Percentiles rank a stretch among this genome's conserved stretches.
phyloP scores from a whole-genome alignment of 2,113 vertebrate species.

The Salvator merianae region DNA sequence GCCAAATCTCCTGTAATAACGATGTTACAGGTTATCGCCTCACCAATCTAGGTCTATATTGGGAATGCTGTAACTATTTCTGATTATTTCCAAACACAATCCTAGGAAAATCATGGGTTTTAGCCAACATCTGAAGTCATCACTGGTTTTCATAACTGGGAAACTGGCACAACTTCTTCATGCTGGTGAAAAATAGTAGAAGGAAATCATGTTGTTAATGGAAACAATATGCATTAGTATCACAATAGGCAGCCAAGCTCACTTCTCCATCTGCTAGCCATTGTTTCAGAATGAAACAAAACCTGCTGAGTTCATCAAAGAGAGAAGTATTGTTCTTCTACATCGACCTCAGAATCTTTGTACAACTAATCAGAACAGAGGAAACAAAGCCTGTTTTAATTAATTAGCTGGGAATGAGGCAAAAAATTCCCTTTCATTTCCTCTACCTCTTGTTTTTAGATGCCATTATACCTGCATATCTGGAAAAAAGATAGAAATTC shows the following conservation, averaged over 20 bases:
- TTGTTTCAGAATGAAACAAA: conserved; percentile 42
- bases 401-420: conserved; percentile 40
- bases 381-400: conserved; percentile 38
- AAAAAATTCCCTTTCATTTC: conserved; percentile 15
- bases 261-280: conserved; percentile 40
- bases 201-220: conserved; percentile 4
- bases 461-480: conserved; percentile 8
- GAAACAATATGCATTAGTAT: conserved; percentile 27
- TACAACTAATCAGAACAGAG: conserved; percentile 36
- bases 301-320: conserved; percentile 39
- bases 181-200: background rate
- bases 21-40: too few relatives aligned
- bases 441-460: conserved; percentile 16
- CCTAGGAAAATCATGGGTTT: too few relatives aligned
- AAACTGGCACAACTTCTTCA: background rate
- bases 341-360: conserved; percentile 21
- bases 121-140: too few relatives aligned
- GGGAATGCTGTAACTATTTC: too few relatives aligned
- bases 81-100: too few relatives aligned
- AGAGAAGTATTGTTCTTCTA: conserved; percentile 25
- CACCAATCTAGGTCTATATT: too few relatives aligned
- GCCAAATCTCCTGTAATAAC: too few relatives aligned
- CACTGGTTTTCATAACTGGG: background rate
- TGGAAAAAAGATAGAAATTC: conserved; percentile 30
- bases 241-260: conserved; percentile 13